Evolutionary conservation across 2,888 invertebrate species (phyloP), one percentile per base, ranked within the genome.

Genomic region (Lobophora halterata): DNA sequence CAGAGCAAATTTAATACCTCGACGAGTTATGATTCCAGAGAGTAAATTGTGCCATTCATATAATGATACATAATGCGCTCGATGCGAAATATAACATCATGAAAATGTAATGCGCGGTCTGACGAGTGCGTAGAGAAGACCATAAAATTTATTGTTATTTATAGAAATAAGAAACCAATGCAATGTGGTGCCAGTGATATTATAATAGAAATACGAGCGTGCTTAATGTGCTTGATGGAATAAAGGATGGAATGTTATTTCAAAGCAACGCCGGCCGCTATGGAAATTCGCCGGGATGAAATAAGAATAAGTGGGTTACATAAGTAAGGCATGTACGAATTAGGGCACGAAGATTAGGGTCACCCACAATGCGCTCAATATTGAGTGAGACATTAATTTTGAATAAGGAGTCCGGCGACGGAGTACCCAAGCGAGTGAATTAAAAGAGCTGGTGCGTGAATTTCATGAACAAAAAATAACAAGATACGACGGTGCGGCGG

Each of bases 391-490:
- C 29, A 38, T 38, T 33, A 43, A 35, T 19, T 26, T 31, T 30
- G 37, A 27, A 35, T 35, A 16, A 27, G 1, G 17, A 21, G 23
- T 21, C 19, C 18, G 23, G 16, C 57, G 61, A n/a, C n/a, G 62
- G 67, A 70, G 71, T 80, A 81, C 70, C 71, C 56, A 71, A 76
- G 67, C 72, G 58, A 77, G 73, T 76, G 72, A 77, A 79, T 78
- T 79, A 79, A 79, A 81, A 79, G 81, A 82, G 73, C 66, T 75
- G 72, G 71, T 82, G 81, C 82, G 82, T 85, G 81, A 83, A 85
- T 71, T 79, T 68, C 63, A 64, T 70, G 51, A 71, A 69, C 66
- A 80, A 82, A 82, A 79, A 86, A 80, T 65, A 75, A 80, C 66
- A 71, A 71, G 73, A 77, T 68, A 81, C 67, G 71, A 70, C 72